Evolutionary conservation across 2,888 invertebrate species (phyloP).

Genomic region (Piscicola geometra): DNA sequence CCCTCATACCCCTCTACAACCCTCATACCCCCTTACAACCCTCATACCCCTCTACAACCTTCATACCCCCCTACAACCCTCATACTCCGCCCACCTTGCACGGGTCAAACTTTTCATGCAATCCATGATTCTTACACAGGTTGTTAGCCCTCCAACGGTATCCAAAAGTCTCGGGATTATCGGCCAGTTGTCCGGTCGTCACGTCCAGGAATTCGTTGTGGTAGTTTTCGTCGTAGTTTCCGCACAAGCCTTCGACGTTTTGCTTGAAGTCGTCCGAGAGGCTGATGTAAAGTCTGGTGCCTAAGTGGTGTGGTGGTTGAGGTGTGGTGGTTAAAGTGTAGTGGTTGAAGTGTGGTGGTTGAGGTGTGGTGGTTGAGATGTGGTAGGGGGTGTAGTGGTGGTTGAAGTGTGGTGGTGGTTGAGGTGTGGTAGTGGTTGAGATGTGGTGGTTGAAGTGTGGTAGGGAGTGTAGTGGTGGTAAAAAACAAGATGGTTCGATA

Average conservation of each 20-base stretch:
- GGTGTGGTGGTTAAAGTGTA: no score
- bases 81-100: slow-evolving; percentile 34
- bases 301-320: slow-evolving; percentile 27
- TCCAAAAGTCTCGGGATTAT: slow-evolving; percentile 39
- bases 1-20: background rate
- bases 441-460: background rate
- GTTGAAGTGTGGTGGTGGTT: no score
- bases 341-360: no score
- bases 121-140: slow-evolving; percentile 11
- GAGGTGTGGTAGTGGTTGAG: no score
- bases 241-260: slow-evolving; percentile 42
- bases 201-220: slow-evolving; percentile 40
- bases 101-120: slow-evolving; percentile 35
- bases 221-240: slow-evolving; percentile 40
- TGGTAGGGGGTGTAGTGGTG: background rate
- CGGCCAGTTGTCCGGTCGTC: slow-evolving; percentile 31
- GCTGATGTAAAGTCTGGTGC: slow-evolving; percentile 40
- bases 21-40: background rate
- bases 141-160: slow-evolving; percentile 39
- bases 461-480: no score
- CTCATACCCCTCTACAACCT: background rate
- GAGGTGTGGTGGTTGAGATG: background rate
- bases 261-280: slow-evolving; percentile 35
- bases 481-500: no score
- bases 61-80: background rate